Percentiles rank a stretch among this genome's conserved stretches.
Evolutionary conservation across 2,797 vertebrate species (phyloP).

Genomic region (Enteromius unitaeniatus): DNA sequence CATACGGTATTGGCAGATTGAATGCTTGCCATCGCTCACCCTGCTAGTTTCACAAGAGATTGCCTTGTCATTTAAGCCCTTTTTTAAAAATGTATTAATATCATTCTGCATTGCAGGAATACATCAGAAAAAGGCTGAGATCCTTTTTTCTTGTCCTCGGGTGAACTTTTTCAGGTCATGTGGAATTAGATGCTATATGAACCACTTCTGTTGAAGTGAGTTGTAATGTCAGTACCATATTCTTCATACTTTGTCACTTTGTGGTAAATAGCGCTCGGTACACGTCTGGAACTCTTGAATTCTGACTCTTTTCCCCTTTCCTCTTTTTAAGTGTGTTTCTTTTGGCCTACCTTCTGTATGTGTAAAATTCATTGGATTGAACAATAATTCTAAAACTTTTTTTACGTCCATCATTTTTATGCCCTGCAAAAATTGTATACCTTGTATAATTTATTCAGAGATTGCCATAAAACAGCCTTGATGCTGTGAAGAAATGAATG

Average conservation of each 20-base stretch:
- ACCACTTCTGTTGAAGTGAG: conserved; percentile 32
- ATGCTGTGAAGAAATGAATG: background rate
- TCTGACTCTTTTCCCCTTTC: conserved; percentile 20
- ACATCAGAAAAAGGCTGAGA: background rate
- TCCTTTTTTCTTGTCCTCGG: conserved; percentile 24
- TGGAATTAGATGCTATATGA: conserved; percentile 33
- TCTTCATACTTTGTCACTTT: conserved; percentile 22
- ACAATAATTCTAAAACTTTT: background rate
- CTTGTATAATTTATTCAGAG: no score
- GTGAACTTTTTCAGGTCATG: conserved; percentile 41
- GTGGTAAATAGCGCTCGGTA: background rate
- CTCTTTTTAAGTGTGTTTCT: conserved; percentile 35
- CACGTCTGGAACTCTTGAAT: conserved; percentile 28
- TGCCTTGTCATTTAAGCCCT: conserved; percentile 20
- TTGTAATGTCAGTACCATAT: conserved; percentile 37
- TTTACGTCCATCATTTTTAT: background rate
- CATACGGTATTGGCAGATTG: conserved; percentile 42
- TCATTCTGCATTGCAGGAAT: conserved; percentile 23
- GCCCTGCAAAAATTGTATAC: no score
- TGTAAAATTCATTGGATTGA: background rate
- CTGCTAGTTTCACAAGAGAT: conserved; percentile 24
- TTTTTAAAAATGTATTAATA: conserved; percentile 20
- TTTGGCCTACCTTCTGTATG: conserved; percentile 20
- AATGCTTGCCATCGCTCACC: conserved; percentile 37
- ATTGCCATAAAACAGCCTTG: no score